Evolutionary conservation across 2,888 invertebrate species (phyloP), one percentile per base, ranked within the genome.

Genomic region (Stomorhina lunata): DNA sequence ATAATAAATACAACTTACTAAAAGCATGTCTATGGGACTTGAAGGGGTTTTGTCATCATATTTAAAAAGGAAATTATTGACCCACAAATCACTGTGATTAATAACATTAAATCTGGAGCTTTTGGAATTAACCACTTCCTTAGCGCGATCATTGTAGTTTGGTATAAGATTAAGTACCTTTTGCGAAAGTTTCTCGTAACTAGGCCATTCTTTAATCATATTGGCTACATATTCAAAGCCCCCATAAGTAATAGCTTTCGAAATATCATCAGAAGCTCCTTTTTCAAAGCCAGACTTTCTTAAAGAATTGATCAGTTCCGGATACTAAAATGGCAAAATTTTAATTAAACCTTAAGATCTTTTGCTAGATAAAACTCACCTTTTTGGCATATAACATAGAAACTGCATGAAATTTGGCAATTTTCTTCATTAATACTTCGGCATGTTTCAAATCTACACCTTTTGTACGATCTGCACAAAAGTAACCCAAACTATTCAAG

Each of bases 351-450:
- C n/a, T n/a, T n/a, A n/a, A n/a, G n/a, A n/a, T n/a, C n/a, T n/a
- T n/a, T n/a, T n/a, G n/a, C n/a, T n/a, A n/a, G n/a, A n/a, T n/a
- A n/a, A n/a, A n/a, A 72, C 48, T 81, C 65, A 86, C 93, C 90
- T 92, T 91, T 86, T 92, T 91, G 61, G 89, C 90, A 68, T 93
- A 85, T 27, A 92, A 89, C 81, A 93, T 92, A 0, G 93, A 93
- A 12, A 92, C 90, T 0, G 92, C 93, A 86, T 94, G 94, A 85
- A 93, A 92, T 84, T 90, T 91, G 0, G 92, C 93, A 83, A 94
- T 85, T 86, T 92, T 88, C 1, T 90, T 88, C 12, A 93, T 85
- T 3, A 93, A 92, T 40, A 92, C 50, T 29, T 89, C 84, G 50
- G 92, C 91, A 80, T 93, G 93, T 1, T 88, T 87, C 65, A 92